Conservation (phyloP, 2,888 invertebrate genomes). For the Hemithea aestivaria region DNA sequence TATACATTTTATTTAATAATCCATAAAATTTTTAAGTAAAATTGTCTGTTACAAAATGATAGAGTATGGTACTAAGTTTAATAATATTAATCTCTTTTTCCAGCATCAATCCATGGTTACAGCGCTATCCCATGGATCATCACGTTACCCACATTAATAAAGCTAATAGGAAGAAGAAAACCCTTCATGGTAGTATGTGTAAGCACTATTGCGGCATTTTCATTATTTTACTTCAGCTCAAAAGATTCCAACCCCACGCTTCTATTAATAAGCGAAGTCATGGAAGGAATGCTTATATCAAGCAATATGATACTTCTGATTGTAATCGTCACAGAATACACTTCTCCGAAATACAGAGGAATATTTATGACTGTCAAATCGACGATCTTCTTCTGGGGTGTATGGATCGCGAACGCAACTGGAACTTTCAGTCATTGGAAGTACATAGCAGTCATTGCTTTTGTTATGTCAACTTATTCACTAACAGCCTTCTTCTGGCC, state of each 20-base stretch:
- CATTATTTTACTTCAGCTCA: conserved; percentile 30
- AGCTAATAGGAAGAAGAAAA: conserved; percentile 24
- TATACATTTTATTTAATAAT: no score
- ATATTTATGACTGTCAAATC: conserved; percentile 32
- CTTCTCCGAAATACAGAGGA: conserved; percentile 33
- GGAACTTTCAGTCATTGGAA: conserved; percentile 31
- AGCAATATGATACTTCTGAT: conserved; percentile 19
- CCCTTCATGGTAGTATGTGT: conserved; percentile 22
- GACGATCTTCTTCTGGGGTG: conserved; percentile 30
- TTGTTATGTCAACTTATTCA: conserved; percentile 24
- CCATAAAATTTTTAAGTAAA: no score
- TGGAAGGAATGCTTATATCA: conserved; percentile 20
- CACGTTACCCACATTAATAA: conserved; percentile 20
- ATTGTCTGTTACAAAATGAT: no score
- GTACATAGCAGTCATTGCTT: conserved; percentile 28
- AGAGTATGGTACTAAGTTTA: no score
- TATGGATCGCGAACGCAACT: conserved; percentile 37
- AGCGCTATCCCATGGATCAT: conserved; percentile 26
- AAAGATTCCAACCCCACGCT: conserved; percentile 26
- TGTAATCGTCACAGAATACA: conserved; percentile 32
- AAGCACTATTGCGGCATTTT: conserved; percentile 23
- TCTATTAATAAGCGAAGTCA: conserved; percentile 34
- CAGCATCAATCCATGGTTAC: conserved; percentile 25
- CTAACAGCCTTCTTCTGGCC: conserved; percentile 26
- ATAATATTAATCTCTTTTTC: conserved; percentile 4